These are phyloP conservation scores for Coluber constrictor DNA, from an alignment of 2,797 vertebrate genomes.

Conservation along the genomic window DNA sequence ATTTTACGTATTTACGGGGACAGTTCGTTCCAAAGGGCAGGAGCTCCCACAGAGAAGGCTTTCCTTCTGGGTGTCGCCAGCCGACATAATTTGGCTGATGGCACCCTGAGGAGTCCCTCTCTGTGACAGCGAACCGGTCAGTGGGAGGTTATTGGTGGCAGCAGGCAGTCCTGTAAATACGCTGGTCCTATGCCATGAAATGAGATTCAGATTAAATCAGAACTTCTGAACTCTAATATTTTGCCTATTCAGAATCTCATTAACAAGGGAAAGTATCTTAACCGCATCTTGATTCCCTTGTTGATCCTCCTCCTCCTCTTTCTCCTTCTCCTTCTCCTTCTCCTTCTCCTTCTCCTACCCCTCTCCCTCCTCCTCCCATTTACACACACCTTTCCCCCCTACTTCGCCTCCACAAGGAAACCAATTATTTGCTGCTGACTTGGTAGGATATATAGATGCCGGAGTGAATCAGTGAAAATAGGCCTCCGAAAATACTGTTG, in stretches of 20 bases:
- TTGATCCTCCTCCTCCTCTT: background rate
- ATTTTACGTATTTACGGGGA: no score
- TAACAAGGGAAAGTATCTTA: background rate
- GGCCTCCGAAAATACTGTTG: background rate
- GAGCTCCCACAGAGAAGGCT: no score
- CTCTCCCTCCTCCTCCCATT: background rate
- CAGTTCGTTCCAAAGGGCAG: no score
- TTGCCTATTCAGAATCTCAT: background rate
- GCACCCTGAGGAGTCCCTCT: no score
- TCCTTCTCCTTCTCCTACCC: background rate
- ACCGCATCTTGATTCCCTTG: background rate
- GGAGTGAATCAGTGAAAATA: background rate
- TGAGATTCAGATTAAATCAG: background rate
- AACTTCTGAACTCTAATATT: background rate
- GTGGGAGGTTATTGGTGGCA: no score
- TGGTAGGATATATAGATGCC: background rate
- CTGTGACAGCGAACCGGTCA: no score
- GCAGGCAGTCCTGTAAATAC: no score
- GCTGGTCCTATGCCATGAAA: background rate
- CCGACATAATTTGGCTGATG: no score
- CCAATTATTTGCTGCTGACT: background rate
- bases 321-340: background rate
- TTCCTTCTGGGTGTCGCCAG: no score
- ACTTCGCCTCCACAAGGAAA: background rate
- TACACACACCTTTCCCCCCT: background rate